Evolutionary conservation across 2,113 vertebrate species (phyloP), one percentile per base, ranked within the genome.

Genomic region (Megaptera novaeangliae): DNA sequence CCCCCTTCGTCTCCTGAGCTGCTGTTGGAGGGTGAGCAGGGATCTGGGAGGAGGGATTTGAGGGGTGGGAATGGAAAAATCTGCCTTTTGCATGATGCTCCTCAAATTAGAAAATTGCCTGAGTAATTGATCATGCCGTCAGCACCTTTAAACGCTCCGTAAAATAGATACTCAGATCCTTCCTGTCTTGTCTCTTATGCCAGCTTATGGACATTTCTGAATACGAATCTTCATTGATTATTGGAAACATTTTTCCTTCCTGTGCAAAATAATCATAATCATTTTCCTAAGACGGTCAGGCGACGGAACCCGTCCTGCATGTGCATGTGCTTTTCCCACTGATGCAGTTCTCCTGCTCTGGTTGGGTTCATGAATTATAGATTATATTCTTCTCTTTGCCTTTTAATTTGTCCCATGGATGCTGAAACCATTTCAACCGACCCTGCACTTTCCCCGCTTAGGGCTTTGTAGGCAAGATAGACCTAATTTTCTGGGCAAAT

Each of bases 321-420:
- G 44, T 89, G 92, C 18, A 31, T 27, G 34, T 69, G 39, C 31
- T 61, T 97, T 98, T 96, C 96, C 49, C 94, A 97, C 97, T 94
- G 96, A 93, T 97, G 96, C 89, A 82, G 89, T 96, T 94, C 81
- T 95, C 94, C 97, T 96, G 74, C 95, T 97, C 97, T 93, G 97
- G 92, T 94, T 97, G 97, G 96, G 90, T 88, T 98, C 97, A 97
- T 98, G 98, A 98, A 98, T 98, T 98, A 98, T 98, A 97, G 96
- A 98, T 98, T 97, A 98, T 93, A 98, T 97, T 98, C 97, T 98
- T 98, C 55, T 96, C 92, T 97, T 97, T 95, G 97, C 94, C 96
- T 86, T 96, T 97, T 97, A 95, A 98, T 98, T 98, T 98, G 98
- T 96, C 97, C 90, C 96, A 46, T 92, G 96, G 96, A 98, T 97